Base-by-base conservation (phyloP, 1,140 invertebrate species). In the Ceratina calcarata region DNA sequence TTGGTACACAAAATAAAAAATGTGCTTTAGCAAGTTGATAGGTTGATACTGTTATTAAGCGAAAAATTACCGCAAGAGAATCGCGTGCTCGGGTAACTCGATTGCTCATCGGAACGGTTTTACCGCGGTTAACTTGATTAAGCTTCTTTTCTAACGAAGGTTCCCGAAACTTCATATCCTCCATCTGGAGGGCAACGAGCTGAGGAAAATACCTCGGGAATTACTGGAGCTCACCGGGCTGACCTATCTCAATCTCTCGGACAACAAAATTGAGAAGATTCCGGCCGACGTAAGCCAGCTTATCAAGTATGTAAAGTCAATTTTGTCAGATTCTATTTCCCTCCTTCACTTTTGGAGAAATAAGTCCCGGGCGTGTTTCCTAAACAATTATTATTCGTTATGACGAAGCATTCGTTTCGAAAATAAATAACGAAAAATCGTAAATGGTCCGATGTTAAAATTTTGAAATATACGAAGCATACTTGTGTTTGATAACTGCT, bases 241-340 rank as follows among this genome's bases (percentile, higher is more conserved):
- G 61, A 94, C 94, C n/a, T 93, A 94, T 58, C 93, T 96, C 64
- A 95, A 96, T 90, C 90, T 96, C n/a, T 95, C 95, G 51, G 94
- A 96, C 88, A 96, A 96, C 87, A 93, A 93, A 80, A 94, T 96
- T 57, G 88, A 93, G 66, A 92, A 94, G 70, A 85, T 96, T 67
- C 95, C 95, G 1, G 88, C 93, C 32, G 95, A 95, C 87, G 95
- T 96, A 84, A 93, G 91, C 82, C 92, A 93, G 67, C 92, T 96
- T 64, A 90, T 93, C 86, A 95, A 95, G 96, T 96, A 93, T 95
- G 95, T 94, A 82, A 45, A 89, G 78, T 81, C 82, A 60, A 77
- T 73, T 61, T 81, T 73, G 76, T 78, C 62, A 62, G 68, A 71
- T 86, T 80, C 51, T 61, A 22, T 49, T 70, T 78, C 80, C 4